These are phyloP conservation scores for Calephelis virginiensis DNA, from an alignment of 1,140 invertebrate species.

Conservation along the genomic window DNA sequence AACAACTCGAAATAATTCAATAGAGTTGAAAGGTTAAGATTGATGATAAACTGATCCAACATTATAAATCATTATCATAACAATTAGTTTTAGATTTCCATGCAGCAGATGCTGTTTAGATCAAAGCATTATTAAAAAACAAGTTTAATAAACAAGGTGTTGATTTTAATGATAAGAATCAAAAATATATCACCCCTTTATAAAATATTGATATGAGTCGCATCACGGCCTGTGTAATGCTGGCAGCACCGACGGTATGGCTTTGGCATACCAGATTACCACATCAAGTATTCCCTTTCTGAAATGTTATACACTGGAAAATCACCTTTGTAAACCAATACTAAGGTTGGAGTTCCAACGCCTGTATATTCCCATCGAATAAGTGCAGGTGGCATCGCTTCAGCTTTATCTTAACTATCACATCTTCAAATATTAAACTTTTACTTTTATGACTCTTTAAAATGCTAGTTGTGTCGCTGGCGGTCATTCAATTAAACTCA, in stretches of 20 bases:
- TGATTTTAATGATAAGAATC: conserved; percentile 63
- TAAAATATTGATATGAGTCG: conserved; percentile 75
- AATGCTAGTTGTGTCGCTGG: conserved; percentile 61
- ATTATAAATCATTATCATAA: conserved; percentile 53
- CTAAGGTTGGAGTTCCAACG: conserved; percentile 26
- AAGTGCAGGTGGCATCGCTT: conserved; percentile 65
- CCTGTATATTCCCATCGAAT: conserved; percentile 30
- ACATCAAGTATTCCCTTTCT: conserved; percentile 66
- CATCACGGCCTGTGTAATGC: conserved; percentile 63
- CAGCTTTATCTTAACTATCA: conserved; percentile 65
- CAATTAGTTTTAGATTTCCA: conserved; percentile 43
- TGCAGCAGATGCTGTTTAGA: conserved; percentile 54
- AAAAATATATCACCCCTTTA: conserved; percentile 56
- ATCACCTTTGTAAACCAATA: conserved; percentile 9
- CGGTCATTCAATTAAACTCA: conserved; percentile 46
- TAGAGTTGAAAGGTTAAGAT: background rate
- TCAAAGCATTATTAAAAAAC: conserved; percentile 53
- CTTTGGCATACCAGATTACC: conserved; percentile 71
- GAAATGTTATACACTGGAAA: conserved; percentile 31
- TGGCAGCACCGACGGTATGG: conserved; percentile 61
- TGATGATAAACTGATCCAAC: conserved; percentile 25
- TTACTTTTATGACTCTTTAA: conserved; percentile 70
- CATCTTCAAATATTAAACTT: conserved; percentile 72
- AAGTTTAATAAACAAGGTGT: conserved; percentile 67
- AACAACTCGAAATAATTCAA: too few species aligned